Evolutionary conservation across 2,797 vertebrate genomes (phyloP).

Genomic region (Lycodopsis pacificus): DNA sequence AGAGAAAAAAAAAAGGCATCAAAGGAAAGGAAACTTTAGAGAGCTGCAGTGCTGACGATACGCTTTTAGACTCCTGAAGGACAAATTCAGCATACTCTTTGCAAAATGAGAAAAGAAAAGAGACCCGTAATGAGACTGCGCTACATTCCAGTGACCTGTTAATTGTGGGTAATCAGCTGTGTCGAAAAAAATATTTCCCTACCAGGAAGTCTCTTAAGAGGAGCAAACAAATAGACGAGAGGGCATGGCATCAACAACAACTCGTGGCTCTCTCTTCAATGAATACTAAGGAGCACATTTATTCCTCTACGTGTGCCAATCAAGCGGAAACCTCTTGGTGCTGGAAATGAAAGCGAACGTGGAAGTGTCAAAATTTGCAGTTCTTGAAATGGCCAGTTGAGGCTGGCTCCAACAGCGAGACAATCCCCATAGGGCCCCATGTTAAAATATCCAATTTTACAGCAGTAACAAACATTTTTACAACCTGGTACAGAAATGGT

Average conservation of each 20-base stretch:
- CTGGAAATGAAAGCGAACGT: neutral
- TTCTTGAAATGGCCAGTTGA: neutral
- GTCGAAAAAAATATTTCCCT: conserved; percentile 10
- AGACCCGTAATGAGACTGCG: neutral
- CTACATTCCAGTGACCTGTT: conserved; percentile 9
- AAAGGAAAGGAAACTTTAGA: neutral
- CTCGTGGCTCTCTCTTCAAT: conserved; percentile 9
- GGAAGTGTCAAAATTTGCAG: neutral
- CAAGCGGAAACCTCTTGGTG: neutral
- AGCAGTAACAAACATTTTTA: neutral
- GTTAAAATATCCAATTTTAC: neutral
- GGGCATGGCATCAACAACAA: conserved; percentile 9
- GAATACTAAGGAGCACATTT: conserved; percentile 15
- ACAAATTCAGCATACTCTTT: conserved; percentile 2
- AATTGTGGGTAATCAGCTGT: conserved; percentile 24
- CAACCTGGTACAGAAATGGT: neutral
- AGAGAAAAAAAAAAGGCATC: neutral
- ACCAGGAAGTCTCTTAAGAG: conserved; percentile 23
- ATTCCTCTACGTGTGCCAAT: neutral
- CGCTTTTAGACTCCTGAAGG: neutral
- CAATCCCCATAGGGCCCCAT: neutral
- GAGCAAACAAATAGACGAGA: conserved; percentile 18
- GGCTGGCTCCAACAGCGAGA: neutral
- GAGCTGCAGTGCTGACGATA: neutral
- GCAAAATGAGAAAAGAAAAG: neutral